These are phyloP conservation scores for Ceratina japonica DNA, from an alignment of 1,140 invertebrate genomes.

Conservation along the genomic window DNA sequence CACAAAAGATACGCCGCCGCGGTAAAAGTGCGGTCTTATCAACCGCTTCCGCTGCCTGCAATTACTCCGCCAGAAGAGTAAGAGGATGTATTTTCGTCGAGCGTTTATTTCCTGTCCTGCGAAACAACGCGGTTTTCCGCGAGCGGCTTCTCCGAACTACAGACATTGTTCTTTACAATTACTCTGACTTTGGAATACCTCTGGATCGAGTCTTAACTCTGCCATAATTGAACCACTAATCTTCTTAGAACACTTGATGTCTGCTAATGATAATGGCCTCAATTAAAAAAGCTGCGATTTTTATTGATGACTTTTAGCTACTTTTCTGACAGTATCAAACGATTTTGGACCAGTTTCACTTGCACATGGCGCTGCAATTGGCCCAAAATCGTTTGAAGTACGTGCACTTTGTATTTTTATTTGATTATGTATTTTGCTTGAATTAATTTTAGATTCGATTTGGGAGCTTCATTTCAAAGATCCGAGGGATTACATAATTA, in stretches of 20 bases:
- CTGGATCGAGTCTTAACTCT: neutral
- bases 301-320: too few species aligned
- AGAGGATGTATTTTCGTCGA: neutral
- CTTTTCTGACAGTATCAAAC: too few species aligned
- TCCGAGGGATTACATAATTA: neutral
- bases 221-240: neutral
- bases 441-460: neutral
- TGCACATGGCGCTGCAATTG: too few species aligned
- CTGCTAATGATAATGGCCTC: too few species aligned
- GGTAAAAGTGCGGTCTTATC: slow-evolving; percentile 29
- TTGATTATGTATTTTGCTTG: neutral
- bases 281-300: too few species aligned
- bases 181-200: neutral
- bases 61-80: slow-evolving; percentile 34
- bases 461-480: neutral
- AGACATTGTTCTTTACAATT: neutral
- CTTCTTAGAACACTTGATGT: neutral
- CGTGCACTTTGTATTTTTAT: neutral
- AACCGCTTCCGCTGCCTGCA: slow-evolving; percentile 13
- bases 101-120: neutral
- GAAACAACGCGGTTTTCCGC: slow-evolving; percentile 18
- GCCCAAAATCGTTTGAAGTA: too few species aligned
- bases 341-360: too few species aligned
- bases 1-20: slow-evolving; percentile 1
- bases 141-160: neutral